Conservation (phyloP, 2,113 vertebrate species). For the Caretta caretta region DNA sequence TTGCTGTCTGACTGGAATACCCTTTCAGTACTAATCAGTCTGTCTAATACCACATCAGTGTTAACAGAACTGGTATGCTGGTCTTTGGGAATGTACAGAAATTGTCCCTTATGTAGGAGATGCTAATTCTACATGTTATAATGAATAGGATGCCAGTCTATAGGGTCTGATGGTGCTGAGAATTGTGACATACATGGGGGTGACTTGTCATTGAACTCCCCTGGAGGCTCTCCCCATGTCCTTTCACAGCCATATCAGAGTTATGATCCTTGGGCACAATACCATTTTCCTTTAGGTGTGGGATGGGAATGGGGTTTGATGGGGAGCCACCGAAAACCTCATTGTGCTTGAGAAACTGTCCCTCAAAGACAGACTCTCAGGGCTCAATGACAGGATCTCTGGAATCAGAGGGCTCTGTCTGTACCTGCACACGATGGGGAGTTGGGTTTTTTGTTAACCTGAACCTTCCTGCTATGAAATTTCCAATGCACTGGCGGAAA, state of each 20-base stretch:
- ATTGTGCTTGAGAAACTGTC: background rate
- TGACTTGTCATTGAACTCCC: background rate
- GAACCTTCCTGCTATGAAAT: rapidly evolving
- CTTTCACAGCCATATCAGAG: background rate
- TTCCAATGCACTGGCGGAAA: background rate
- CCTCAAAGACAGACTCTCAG: background rate
- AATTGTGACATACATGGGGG: background rate
- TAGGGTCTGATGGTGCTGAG: rapidly evolving
- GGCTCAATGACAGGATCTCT: background rate
- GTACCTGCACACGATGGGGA: background rate
- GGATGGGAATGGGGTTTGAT: too few species aligned
- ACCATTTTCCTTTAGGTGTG: background rate
- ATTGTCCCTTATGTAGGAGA: background rate
- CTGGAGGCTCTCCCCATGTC: too few species aligned
- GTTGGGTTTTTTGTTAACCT: background rate
- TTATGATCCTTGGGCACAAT: rapidly evolving
- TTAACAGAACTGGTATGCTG: background rate
- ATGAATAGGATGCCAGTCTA: background rate
- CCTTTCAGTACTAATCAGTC: background rate
- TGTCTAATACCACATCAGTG: background rate
- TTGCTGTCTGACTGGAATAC: background rate
- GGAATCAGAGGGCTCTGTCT: background rate
- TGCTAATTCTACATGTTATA: background rate
- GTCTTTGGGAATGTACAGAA: background rate
- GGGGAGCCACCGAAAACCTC: background rate